Base-by-base conservation (phyloP, 2,113 vertebrate species). In the Clarias macrocephalus region DNA sequence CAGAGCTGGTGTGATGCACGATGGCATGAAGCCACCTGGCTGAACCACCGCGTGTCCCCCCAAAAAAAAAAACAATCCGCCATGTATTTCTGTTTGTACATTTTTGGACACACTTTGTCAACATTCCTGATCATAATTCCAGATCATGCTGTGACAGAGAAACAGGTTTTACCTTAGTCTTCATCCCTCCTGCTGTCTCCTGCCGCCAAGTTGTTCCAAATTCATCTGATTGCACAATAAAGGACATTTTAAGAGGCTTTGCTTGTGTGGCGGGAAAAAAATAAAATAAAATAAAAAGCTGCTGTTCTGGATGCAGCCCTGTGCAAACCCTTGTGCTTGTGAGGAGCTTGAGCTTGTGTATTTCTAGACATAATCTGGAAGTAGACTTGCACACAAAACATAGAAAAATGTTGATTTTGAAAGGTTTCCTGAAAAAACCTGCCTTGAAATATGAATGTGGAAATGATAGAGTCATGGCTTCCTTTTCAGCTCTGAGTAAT, bases 201-300 rank as follows among this genome's bases (percentile, higher is more conserved):
- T 13, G 37, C 48, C 48, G 57, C 76, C 76, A 65, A 37, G 66
- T 56, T 70, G 72, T 6, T 63, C 37, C 37, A 79, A 62, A 85
- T 56, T 28, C 3, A 85, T 79, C 84, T 85, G 92, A 91, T 93
- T 48, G 85, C 90, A 89, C 88, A 89, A 85, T 92, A 90, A 92
- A 92, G 90, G 88, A 91, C 87, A 87, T 72, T 73, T 68, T 90
- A 92, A 91, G 87, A 25, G 33, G 18, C 33, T 37, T 73, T 42
- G 19, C 18, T 2, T 12, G 16, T 42, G 48, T 48, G 48, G 6
- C 42, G 21, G 37, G 3, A 75, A 12, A 11, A 33, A 33, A 33
- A 33, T 1, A 33, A 33, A 33, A 33, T 1, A 37, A 37, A 2
- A 37, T 3, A 37, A 37, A 91, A 84, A 56, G 25, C 28, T 80